Conservation (phyloP, 2,888 invertebrate species). For the Pyrochroa serraticornis region DNA sequence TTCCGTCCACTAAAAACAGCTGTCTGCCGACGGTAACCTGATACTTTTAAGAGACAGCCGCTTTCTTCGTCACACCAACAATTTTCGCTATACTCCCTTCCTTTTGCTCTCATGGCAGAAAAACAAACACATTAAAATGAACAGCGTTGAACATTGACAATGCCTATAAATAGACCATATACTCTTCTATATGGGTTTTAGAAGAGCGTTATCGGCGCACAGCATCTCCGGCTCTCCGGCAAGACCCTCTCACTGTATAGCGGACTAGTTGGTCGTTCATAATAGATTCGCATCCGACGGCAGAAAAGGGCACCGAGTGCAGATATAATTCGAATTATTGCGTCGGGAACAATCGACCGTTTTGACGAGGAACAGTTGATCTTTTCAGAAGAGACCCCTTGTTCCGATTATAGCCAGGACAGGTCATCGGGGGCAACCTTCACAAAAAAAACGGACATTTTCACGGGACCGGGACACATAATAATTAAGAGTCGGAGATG, state of each 20-base stretch:
- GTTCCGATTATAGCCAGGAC: too few relatives aligned
- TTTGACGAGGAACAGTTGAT: background rate
- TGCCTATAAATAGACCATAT: conserved; percentile 60
- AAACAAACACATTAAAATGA: conserved; percentile 61
- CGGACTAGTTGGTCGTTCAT: conserved; percentile 14
- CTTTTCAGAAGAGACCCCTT: background rate
- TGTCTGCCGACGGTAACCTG: conserved; percentile 58
- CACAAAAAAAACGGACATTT: too few relatives aligned
- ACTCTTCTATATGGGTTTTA: conserved; percentile 54
- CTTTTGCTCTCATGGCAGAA: conserved; percentile 53
- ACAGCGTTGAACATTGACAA: conserved; percentile 60
- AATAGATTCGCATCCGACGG: conserved; percentile 20
- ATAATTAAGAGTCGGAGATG: too few relatives aligned
- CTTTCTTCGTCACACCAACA: conserved; percentile 40
- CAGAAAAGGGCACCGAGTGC: background rate
- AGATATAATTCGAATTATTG: background rate
- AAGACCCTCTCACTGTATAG: conserved; percentile 35
- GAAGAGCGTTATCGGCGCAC: conserved; percentile 42
- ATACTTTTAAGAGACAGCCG: conserved; percentile 58
- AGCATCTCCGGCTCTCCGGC: conserved; percentile 43
- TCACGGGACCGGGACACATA: too few relatives aligned
- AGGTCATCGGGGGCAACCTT: too few relatives aligned
- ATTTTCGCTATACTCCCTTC: conserved; percentile 33
- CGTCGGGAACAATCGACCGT: conserved; percentile 3
- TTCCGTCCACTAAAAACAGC: conserved; percentile 58